These are phyloP conservation scores for Anhinga rufa DNA, from an alignment of 2,113 vertebrate genomes.

Conservation along the genomic window DNA sequence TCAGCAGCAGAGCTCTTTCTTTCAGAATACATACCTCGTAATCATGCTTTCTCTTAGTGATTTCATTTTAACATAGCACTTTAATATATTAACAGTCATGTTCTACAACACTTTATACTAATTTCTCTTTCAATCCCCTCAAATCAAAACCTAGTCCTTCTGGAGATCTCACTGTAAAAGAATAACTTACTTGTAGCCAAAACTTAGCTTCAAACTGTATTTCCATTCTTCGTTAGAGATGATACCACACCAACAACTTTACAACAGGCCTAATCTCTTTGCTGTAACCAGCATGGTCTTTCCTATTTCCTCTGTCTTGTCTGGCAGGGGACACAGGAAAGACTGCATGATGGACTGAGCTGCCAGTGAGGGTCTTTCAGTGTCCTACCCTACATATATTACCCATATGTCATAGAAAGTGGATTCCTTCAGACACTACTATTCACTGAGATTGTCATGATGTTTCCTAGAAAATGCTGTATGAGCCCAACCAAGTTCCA, in stretches of 20 bases:
- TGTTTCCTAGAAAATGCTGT: not conserved
- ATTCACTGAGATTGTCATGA: not conserved
- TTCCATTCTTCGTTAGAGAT: not conserved
- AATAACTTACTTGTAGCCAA: not conserved
- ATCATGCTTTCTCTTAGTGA: not conserved
- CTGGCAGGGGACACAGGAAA: not conserved
- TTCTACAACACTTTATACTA: not conserved
- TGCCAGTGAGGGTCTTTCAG: not conserved
- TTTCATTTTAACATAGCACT: not conserved
- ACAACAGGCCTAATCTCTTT: not conserved
- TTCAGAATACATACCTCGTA: not conserved
- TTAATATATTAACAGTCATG: not conserved
- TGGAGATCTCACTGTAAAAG: not conserved
- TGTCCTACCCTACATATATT: not conserved
- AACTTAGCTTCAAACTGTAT: not conserved
- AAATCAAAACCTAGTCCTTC: not conserved
- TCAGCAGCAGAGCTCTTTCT: not conserved
- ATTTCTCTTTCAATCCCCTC: not conserved
- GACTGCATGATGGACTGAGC: accelerated
- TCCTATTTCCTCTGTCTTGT: not conserved
- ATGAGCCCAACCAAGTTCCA: not conserved
- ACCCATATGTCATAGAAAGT: accelerated
- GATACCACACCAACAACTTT: not conserved
- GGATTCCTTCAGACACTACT: not conserved
- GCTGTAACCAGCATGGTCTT: not conserved